These are phyloP conservation scores for Craterocephalus amniculus DNA, from an alignment of 2,797 vertebrate genomes.

Conservation along the genomic window DNA sequence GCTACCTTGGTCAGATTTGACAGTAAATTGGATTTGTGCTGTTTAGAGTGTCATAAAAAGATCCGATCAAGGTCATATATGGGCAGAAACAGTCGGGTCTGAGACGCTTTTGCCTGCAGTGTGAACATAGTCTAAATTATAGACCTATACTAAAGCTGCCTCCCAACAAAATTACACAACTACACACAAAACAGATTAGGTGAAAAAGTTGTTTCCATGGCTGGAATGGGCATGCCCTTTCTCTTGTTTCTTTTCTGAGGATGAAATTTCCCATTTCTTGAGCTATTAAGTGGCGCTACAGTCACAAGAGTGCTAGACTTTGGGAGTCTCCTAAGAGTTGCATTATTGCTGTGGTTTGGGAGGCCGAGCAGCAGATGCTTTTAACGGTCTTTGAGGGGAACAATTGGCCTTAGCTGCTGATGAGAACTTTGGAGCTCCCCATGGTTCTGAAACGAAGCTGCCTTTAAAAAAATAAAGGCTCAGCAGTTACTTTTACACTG, in stretches of 20 bases:
- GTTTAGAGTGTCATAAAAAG: neutral
- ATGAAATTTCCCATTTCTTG: neutral
- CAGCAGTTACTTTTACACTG: conserved; percentile 6
- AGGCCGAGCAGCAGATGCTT: conserved; percentile 48
- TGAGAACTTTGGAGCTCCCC: conserved; percentile 58
- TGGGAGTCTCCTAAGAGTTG: conserved; percentile 41
- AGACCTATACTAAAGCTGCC: neutral
- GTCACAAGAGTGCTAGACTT: conserved; percentile 19
- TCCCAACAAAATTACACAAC: neutral
- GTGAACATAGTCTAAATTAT: neutral
- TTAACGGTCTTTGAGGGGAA: conserved; percentile 30
- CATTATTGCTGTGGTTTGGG: conserved; percentile 31
- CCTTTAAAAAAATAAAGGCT: conserved; percentile 7
- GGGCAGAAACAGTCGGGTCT: neutral
- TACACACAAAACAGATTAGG: neutral
- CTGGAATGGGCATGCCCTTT: neutral
- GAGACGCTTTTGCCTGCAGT: neutral
- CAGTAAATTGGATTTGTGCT: neutral
- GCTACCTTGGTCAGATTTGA: neutral
- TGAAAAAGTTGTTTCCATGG: neutral
- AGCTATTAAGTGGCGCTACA: conserved; percentile 12
- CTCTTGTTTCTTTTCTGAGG: neutral
- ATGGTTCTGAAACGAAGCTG: conserved; percentile 64
- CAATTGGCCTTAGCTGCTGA: conserved; percentile 20
- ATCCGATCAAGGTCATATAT: neutral